Evolutionary conservation across 2,888 invertebrate species (phyloP).

Genomic region (Ormyrus labotus): DNA sequence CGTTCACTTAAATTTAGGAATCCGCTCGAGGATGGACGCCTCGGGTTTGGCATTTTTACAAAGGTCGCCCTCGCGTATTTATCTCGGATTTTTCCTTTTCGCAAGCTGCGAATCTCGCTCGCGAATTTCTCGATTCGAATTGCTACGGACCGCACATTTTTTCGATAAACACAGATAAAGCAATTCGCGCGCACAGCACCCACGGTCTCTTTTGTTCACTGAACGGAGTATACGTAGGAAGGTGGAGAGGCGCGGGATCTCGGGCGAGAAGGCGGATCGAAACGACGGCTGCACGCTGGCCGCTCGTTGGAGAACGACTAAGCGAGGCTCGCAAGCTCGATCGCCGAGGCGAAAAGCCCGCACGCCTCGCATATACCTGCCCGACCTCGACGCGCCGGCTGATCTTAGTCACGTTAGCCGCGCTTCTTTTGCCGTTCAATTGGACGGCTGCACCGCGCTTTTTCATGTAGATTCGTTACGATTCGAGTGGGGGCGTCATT

Average conservation of each 20-base stretch:
- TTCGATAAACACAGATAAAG: too few relatives aligned
- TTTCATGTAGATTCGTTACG: too few relatives aligned
- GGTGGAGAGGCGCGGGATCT: not conserved
- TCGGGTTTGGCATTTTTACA: too few relatives aligned
- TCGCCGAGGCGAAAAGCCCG: slow-evolving; percentile 3
- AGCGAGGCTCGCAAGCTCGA: slow-evolving; percentile 46
- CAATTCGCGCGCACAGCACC: too few relatives aligned
- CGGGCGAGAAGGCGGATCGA: slow-evolving; percentile 19
- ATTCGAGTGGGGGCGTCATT: too few relatives aligned
- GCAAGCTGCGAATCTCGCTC: not conserved
- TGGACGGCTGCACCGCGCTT: too few relatives aligned
- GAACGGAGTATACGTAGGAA: not conserved
- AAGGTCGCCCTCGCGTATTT: too few relatives aligned
- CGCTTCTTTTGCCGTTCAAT: too few relatives aligned
- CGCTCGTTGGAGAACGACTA: slow-evolving; percentile 68
- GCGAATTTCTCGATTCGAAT: not conserved
- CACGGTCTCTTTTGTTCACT: not conserved
- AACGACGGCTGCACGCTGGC: slow-evolving; percentile 59
- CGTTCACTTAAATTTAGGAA: not conserved
- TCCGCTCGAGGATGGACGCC: too few relatives aligned
- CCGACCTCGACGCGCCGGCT: not conserved
- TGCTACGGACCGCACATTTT: not conserved
- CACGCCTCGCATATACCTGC: too few relatives aligned
- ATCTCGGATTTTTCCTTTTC: not conserved
- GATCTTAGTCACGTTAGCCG: not conserved